phyloP scores from a whole-genome alignment of 2,888 invertebrate genomes.

The Ctena decussata region DNA sequence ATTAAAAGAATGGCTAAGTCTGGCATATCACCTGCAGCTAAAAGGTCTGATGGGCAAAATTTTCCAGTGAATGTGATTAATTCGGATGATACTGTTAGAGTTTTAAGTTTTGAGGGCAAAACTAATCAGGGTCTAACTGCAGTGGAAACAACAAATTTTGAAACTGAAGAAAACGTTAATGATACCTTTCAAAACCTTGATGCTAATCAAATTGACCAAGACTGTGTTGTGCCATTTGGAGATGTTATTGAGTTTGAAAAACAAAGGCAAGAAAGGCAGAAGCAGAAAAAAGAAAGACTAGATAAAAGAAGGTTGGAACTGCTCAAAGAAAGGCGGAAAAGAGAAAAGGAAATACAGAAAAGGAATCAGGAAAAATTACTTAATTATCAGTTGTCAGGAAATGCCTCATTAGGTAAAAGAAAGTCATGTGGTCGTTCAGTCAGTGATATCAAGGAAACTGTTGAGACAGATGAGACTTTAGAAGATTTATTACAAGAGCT shows the following conservation, averaged over 20 bases:
- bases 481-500: slow-evolving; percentile 75
- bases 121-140: background rate
- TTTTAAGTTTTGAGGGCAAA: background rate
- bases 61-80: too few species aligned
- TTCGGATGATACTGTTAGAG: background rate
- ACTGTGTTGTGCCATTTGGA: background rate
- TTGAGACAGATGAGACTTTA: slow-evolving; percentile 70
- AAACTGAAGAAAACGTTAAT: background rate
- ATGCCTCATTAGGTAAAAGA: background rate
- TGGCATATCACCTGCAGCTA: slow-evolving; percentile 71
- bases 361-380: slow-evolving; percentile 53
- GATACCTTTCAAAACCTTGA: slow-evolving; percentile 16
- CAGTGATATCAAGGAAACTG: background rate
- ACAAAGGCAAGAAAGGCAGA: slow-evolving; percentile 11
- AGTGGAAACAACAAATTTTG: background rate
- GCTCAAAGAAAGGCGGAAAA: slow-evolving; percentile 15
- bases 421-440: background rate
- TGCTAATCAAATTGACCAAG: slow-evolving; percentile 14
- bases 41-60: slow-evolving; percentile 42
- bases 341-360: slow-evolving; percentile 37
- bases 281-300: slow-evolving; percentile 25
- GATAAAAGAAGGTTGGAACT: slow-evolving; percentile 12
- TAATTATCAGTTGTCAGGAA: slow-evolving; percentile 50
- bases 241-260: slow-evolving; percentile 9
- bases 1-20: slow-evolving; percentile 72